Conservation (phyloP, 2,888 invertebrate species). For the Enchytraeus crypticus region DNA sequence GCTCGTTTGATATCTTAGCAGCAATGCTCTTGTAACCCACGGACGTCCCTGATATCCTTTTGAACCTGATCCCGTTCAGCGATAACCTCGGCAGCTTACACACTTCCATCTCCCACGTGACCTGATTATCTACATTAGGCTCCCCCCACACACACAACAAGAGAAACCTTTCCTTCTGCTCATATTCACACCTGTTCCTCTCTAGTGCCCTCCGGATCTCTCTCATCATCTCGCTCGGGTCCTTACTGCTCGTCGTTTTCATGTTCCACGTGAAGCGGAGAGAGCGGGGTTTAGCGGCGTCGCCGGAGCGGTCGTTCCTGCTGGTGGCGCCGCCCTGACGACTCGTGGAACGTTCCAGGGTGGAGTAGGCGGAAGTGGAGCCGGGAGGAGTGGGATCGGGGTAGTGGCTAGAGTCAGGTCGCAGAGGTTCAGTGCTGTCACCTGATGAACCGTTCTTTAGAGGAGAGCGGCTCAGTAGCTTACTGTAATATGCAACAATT, state of each 20-base stretch:
- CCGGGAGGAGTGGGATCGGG: too few relatives aligned
- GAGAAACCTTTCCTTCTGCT: constrained; percentile 94
- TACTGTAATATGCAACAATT: too few relatives aligned
- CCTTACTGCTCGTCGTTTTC: constrained; percentile 95
- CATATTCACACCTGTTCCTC: constrained; percentile 98
- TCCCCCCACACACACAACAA: constrained; percentile 97
- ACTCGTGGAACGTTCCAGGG: too few relatives aligned
- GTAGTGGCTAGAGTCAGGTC: too few relatives aligned
- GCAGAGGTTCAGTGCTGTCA: too few relatives aligned
- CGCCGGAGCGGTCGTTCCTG: constrained; percentile 34
- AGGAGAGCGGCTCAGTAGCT: too few relatives aligned
- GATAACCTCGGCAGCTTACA: constrained; percentile 96
- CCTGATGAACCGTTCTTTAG: too few relatives aligned
- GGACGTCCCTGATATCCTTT: constrained; percentile 64
- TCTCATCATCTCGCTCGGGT: constrained; percentile 98
- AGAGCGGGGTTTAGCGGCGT: constrained; percentile 38
- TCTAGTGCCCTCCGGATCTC: constrained; percentile 94
- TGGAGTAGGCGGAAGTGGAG: too few relatives aligned
- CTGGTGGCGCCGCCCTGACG: too few relatives aligned
- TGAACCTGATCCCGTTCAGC: constrained; percentile 84
- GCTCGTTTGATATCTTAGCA: constrained; percentile 98
- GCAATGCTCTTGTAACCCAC: constrained; percentile 99
- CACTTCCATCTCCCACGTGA: constrained; percentile 64
- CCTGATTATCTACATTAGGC: constrained; percentile 75
- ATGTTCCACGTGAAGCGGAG: constrained; percentile 99